Evolutionary conservation across 2,888 invertebrate species (phyloP).

Genomic region (Geotrupes spiniger): DNA sequence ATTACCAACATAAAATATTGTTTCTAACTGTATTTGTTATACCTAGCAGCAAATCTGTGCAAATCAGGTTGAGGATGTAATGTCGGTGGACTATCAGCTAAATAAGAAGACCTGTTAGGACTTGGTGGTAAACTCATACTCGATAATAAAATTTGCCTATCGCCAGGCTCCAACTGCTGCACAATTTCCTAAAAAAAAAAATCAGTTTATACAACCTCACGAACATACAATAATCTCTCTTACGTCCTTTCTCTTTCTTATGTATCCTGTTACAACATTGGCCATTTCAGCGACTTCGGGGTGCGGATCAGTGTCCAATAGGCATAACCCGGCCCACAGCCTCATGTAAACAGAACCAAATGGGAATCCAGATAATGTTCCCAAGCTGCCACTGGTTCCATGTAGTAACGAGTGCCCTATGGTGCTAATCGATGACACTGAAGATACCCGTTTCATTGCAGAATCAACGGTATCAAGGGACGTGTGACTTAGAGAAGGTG

Average conservation of each 20-base stretch:
- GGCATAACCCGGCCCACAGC: conserved; percentile 80
- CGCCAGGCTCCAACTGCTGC: conserved; percentile 19
- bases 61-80: conserved; percentile 50
- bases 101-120: conserved; percentile 54
- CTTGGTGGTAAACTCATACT: conserved; percentile 56
- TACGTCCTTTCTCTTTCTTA: conserved; percentile 67
- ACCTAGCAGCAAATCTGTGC: conserved; percentile 38
- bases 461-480: conserved; percentile 26
- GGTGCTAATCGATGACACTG: conserved; percentile 68
- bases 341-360: conserved; percentile 77
- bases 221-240: too few relatives aligned
- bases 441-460: conserved; percentile 62
- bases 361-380: conserved; percentile 53
- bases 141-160: conserved; percentile 18
- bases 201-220: background rate
- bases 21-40: too few relatives aligned
- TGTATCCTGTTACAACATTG: conserved; percentile 71
- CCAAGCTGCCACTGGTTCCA: conserved; percentile 44
- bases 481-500: conserved; percentile 25
- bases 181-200: conserved; percentile 12
- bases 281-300: conserved; percentile 80
- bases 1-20: background rate
- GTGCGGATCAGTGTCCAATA: conserved; percentile 83
- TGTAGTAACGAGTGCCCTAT: conserved; percentile 44
- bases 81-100: conserved; percentile 57